Evolutionary conservation across 2,113 vertebrate species (phyloP), one percentile per base, ranked within the genome.

Genomic region (Puma concolor): DNA sequence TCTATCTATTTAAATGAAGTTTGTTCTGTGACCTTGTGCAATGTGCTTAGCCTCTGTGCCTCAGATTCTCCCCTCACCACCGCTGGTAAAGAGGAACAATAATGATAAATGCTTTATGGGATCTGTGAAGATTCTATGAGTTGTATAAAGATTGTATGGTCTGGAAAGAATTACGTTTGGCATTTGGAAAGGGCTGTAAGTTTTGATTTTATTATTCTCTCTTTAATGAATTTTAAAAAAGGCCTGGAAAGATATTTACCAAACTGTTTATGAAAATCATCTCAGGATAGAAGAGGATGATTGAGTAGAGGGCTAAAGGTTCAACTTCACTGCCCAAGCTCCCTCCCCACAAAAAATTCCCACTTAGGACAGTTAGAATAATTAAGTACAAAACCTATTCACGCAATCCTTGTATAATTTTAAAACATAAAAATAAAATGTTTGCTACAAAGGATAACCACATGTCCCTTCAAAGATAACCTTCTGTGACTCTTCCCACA

Each of bases 401-500:
- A 44, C 36, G 14, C 50, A 4, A 86, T 67, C 31, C 4, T 38
- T 88, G 29, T 25, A 11, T 92, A 69, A 84, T 94, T 88, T 48
- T 91, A 82, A 83, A 74, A 74, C 33, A 12, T n/a, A 67, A 74
- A 72, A 97, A 74, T 85, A 79, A 84, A 80, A 88, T 31, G 15
- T 21, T 74, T 74, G 0, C 12, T 76, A 17, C 92, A 57, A 89
- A 72, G 66, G 33, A 76, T 44, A 81, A 41, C 41, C 14, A 36
- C 3, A 0, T 57, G 5, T 31, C 71, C 48, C 84, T 69, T 88
- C 54, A 33, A 14, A 54, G 21, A 63, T 63, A 60, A 71, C 29
- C 11, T 64, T 81, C 83, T 41, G 2, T 67, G n/a, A 77, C 80
- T 81, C 36, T 50, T 67, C 71, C 1, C 72, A 52, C 10, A 48